These are phyloP conservation scores for Gonioctena quinquepunctata DNA, from an alignment of 1,140 invertebrate species.

Conservation along the genomic window DNA sequence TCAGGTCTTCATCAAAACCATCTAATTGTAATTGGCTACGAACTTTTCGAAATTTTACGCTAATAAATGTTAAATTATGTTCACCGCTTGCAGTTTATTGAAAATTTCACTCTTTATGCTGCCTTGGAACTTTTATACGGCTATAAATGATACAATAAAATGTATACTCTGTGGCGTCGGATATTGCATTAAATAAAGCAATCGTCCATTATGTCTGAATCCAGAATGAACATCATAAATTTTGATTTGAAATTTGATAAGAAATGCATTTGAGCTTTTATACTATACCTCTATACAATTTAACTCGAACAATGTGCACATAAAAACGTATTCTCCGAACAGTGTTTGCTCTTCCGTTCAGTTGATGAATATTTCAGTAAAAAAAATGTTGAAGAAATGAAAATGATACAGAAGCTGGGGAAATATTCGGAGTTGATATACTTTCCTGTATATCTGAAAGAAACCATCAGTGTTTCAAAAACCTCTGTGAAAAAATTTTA, in stretches of 20 bases:
- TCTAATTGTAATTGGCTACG: constrained; percentile 10
- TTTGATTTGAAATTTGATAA: background rate
- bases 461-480: too few species aligned
- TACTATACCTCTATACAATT: background rate
- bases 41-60: background rate
- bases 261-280: background rate
- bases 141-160: constrained; percentile 11
- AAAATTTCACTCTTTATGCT: constrained; percentile 2
- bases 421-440: too few species aligned
- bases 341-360: background rate
- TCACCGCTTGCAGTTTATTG: background rate
- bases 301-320: background rate
- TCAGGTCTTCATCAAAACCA: background rate
- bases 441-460: too few species aligned
- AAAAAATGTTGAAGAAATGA: too few species aligned
- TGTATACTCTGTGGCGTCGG: background rate
- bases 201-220: background rate
- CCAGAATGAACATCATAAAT: background rate
- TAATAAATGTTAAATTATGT: constrained; percentile 10
- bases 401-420: too few species aligned
- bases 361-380: background rate
- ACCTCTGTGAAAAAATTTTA: too few species aligned
- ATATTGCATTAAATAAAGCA: constrained; percentile 4
- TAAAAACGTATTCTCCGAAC: background rate
- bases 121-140: constrained; percentile 4